A percentile compares a stretch with the other conserved stretches of the same genome.
These are phyloP conservation scores for Agrypnia vestita DNA, from an alignment of 1,140 invertebrate genomes.

Conservation along the genomic window DNA sequence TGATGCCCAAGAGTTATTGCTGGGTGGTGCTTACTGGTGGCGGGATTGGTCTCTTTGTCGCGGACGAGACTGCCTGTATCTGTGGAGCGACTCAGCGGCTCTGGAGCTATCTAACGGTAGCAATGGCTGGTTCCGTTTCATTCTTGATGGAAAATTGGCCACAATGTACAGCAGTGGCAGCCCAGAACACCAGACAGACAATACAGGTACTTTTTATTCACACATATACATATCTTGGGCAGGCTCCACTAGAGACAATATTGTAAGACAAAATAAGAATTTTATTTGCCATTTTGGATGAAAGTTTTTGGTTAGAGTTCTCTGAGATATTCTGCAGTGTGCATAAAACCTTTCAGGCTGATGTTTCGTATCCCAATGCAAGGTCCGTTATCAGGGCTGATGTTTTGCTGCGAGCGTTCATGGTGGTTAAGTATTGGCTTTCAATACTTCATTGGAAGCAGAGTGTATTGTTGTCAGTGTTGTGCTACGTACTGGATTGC, in stretches of 20 bases:
- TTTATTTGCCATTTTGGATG: too few species aligned
- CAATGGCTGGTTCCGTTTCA: conserved; percentile 99
- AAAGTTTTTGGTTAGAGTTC: too few species aligned
- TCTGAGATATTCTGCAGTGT: too few species aligned
- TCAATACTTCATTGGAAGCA: too few species aligned
- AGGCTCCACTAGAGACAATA: neutral
- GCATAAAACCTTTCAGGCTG: too few species aligned
- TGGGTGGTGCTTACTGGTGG: conserved; percentile 96
- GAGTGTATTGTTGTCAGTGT: too few species aligned
- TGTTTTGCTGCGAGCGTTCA: too few species aligned
- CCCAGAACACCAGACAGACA: conserved; percentile 97
- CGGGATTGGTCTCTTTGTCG: conserved; percentile 97
- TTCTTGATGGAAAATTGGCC: conserved; percentile 96
- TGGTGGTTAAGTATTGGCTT: too few species aligned
- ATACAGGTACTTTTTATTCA: conserved; percentile 79
- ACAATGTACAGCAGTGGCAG: conserved; percentile 99
- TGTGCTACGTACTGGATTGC: too few species aligned
- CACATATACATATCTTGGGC: neutral
- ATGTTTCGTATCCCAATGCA: too few species aligned
- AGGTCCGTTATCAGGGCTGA: too few species aligned
- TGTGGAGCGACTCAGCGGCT: conserved; percentile 97
- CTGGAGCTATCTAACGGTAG: conserved; percentile 98
- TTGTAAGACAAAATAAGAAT: too few species aligned
- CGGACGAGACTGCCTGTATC: conserved; percentile 94
- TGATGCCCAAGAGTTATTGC: conserved; percentile 90